Conservation (phyloP, 2,113 vertebrate genomes). For the Mugil cephalus region DNA sequence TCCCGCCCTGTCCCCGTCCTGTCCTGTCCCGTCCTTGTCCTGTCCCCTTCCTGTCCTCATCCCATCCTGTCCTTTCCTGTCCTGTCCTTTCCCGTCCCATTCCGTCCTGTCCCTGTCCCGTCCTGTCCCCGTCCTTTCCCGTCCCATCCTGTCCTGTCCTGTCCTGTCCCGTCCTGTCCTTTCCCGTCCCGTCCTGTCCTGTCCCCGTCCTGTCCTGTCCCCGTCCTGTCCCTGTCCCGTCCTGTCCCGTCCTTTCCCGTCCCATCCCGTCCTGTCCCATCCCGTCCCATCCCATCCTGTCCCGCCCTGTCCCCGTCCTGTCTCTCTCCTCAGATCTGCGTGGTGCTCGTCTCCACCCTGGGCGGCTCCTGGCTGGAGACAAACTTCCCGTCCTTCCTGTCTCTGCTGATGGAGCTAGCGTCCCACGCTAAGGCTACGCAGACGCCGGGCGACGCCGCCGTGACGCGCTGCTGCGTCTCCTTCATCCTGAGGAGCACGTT, state of each 20-base stretch:
- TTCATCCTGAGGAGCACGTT: conserved; percentile 91
- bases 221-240: background rate
- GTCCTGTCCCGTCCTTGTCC: background rate
- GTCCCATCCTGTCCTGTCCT: background rate
- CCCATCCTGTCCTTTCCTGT: too few species aligned
- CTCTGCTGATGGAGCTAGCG: conserved; percentile 88
- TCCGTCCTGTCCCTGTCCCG: too few species aligned
- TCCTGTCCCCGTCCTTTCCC: too few species aligned
- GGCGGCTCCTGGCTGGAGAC: conserved; percentile 91
- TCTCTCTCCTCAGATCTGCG: conserved; percentile 85
- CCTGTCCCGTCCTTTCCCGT: too few species aligned
- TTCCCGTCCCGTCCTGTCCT: too few species aligned
- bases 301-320: background rate
- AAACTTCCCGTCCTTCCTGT: conserved; percentile 88
- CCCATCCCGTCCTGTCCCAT: too few species aligned
- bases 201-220: background rate
- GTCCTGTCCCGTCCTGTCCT: background rate
- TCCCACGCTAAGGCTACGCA: conserved; percentile 87
- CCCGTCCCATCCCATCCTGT: background rate
- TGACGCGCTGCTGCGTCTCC: conserved; percentile 88
- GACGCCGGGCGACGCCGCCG: conserved; percentile 83
- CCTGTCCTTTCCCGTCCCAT: too few species aligned
- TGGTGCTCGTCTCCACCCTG: conserved; percentile 90
- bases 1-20: too few species aligned
- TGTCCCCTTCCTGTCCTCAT: too few species aligned